Evolutionary conservation across 2,888 invertebrate species (phyloP).

Genomic region (Aphrophora alni): DNA sequence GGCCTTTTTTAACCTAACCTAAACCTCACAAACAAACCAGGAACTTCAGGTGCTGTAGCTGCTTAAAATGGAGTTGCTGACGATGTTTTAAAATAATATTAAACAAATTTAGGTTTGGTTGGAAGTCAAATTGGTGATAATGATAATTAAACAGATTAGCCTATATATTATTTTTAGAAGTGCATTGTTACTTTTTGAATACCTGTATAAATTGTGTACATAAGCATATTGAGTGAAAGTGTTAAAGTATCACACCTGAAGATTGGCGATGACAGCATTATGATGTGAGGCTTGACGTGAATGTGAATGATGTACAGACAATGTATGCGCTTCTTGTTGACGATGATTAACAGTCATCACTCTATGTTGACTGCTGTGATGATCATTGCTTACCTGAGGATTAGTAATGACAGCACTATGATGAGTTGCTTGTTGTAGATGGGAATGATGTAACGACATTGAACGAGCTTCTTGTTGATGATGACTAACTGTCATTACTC

Average conservation of each 20-base stretch:
- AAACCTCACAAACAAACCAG: no score
- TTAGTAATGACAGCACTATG: neutral
- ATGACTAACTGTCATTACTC: conserved; percentile 13
- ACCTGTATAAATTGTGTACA: no score
- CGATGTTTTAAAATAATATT: no score
- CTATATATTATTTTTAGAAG: no score
- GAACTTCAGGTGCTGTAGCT: no score
- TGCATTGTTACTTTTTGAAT: no score
- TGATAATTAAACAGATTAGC: no score
- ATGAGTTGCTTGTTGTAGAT: neutral
- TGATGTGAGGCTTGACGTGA: neutral
- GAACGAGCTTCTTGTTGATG: conserved; percentile 18
- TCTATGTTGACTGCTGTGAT: neutral
- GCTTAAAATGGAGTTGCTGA: no score
- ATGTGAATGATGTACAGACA: neutral
- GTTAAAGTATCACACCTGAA: neutral
- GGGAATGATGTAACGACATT: conserved; percentile 17
- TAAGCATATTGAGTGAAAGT: neutral
- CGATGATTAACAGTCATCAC: no score
- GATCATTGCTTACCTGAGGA: neutral
- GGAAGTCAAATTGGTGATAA: no score
- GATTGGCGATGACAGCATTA: neutral
- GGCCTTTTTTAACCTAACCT: no score
- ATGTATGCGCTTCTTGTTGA: neutral
- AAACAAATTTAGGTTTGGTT: no score